These are phyloP conservation scores for Nomada lathburiana DNA, from an alignment of 2,888 invertebrate genomes.

Conservation along the genomic window DNA sequence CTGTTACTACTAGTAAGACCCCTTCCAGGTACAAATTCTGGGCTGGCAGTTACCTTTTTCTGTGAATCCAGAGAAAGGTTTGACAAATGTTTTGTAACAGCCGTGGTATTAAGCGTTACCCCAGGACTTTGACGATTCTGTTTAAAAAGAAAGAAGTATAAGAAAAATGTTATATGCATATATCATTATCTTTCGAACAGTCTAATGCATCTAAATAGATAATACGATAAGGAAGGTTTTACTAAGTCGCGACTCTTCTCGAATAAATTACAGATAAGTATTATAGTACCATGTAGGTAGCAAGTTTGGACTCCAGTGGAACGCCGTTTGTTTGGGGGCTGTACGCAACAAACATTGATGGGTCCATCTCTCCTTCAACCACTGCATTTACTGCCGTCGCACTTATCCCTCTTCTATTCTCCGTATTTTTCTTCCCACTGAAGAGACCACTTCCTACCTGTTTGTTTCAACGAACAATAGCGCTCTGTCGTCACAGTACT, in stretches of 20 bases:
- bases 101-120: conserved; percentile 75
- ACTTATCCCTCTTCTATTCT: conserved; percentile 56
- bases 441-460: conserved; percentile 33
- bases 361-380: conserved; percentile 88
- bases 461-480: conserved; percentile 23
- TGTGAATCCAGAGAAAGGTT: conserved; percentile 81
- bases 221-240: conserved; percentile 22
- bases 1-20: conserved; percentile 80
- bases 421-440: conserved; percentile 39
- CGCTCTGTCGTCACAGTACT: conserved; percentile 20
- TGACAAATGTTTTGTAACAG: conserved; percentile 82
- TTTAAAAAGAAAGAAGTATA: conserved; percentile 62
- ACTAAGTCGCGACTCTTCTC: conserved; percentile 25
- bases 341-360: conserved; percentile 88
- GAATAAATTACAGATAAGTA: conserved; percentile 40
- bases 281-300: conserved; percentile 90
- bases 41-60: conserved; percentile 79
- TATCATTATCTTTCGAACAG: not conserved
- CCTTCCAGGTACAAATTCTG: conserved; percentile 82
- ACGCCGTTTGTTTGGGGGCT: conserved; percentile 89
- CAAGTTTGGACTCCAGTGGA: conserved; percentile 93
- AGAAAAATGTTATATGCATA: not conserved
- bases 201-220: conserved; percentile 10
- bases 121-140: conserved; percentile 82
- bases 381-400: conserved; percentile 80